phyloP scores from a whole-genome alignment of 2,113 vertebrate genomes.

The Leucopsar rothschildi region DNA sequence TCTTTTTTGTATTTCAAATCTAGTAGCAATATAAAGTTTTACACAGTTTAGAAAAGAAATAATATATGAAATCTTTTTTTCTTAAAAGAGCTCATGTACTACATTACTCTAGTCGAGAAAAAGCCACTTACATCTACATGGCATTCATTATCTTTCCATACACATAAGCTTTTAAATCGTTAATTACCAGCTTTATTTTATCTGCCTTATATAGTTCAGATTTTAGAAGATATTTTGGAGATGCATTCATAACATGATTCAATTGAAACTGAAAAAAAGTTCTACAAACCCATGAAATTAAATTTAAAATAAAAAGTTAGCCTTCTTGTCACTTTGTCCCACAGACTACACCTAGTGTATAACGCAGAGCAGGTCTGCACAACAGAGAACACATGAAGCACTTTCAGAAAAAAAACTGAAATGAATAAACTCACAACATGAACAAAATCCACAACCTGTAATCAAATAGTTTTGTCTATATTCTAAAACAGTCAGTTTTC shows the following conservation, averaged over 20 bases:
- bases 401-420: background rate
- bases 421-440: background rate
- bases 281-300: background rate
- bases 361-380: background rate
- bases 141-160: background rate
- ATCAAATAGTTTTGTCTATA: background rate
- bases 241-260: background rate
- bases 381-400: background rate
- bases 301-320: background rate
- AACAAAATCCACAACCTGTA: background rate
- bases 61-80: background rate
- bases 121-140: background rate
- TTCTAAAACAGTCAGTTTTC: background rate
- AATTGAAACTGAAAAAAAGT: background rate
- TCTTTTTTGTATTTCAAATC: constrained; percentile 85
- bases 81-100: background rate
- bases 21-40: constrained; percentile 50
- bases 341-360: background rate
- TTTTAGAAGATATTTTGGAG: background rate
- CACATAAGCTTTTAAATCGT: background rate
- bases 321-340: background rate
- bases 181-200: background rate
- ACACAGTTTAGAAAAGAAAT: background rate
- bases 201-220: background rate
- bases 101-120: background rate